A percentile compares a stretch with the other conserved stretches of the same genome.
These are phyloP conservation scores for Nomada lathburiana DNA, from an alignment of 2,888 invertebrate genomes.

Conservation along the genomic window DNA sequence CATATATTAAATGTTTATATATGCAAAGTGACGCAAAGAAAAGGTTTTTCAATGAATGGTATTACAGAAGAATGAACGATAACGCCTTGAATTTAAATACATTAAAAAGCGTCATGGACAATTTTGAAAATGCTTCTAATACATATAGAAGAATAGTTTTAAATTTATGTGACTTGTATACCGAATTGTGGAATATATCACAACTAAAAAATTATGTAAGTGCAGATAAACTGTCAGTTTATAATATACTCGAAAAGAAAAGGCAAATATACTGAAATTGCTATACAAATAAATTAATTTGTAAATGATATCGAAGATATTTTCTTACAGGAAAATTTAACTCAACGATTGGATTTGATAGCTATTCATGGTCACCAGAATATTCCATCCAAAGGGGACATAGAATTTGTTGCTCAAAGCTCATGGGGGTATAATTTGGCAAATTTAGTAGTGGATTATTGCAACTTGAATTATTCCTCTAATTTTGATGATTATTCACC, in stretches of 20 bases:
- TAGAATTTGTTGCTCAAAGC: constrained; percentile 39
- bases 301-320: not conserved
- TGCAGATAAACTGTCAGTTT: not conserved
- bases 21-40: constrained; percentile 22
- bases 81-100: not conserved
- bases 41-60: constrained; percentile 40
- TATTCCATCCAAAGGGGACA: constrained; percentile 22
- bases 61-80: constrained; percentile 28
- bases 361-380: constrained; percentile 14
- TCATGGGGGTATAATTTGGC: constrained; percentile 32
- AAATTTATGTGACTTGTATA: constrained; percentile 21
- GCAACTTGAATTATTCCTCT: constrained; percentile 18
- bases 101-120: constrained; percentile 16
- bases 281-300: not conserved
- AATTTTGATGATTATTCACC: constrained; percentile 36
- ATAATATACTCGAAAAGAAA: not conserved
- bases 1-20: constrained; percentile 42
- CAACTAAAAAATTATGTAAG: constrained; percentile 24
- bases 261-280: not conserved
- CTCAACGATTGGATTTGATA: constrained; percentile 30
- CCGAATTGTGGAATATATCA: constrained; percentile 18
- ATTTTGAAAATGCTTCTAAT: constrained; percentile 20
- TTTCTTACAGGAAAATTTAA: constrained; percentile 25
- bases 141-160: constrained; percentile 19
- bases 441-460: constrained; percentile 32